Evolutionary conservation across 1,140 invertebrate genomes (phyloP).

Genomic region (Leptinotarsa texana): DNA sequence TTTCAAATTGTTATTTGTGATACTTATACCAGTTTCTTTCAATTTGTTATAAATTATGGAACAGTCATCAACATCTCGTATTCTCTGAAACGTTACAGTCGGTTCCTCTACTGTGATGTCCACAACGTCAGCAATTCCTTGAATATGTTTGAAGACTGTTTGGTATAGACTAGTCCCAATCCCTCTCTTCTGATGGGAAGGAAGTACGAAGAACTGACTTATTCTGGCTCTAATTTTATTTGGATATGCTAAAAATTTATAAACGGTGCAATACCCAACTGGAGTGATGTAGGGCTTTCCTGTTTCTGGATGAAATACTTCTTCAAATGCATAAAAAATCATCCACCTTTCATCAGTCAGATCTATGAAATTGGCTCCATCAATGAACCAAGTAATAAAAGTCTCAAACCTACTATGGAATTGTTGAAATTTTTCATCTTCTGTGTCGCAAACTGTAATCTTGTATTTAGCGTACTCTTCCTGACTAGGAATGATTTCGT

Average conservation of each 20-base stretch:
- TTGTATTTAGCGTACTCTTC: conserved; percentile 71
- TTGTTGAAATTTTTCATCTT: conserved; percentile 71
- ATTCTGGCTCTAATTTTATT: conserved; percentile 83
- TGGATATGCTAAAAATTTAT: conserved; percentile 95
- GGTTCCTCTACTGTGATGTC: conserved; percentile 49
- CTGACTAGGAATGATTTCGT: conserved; percentile 51
- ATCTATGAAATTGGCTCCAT: conserved; percentile 91
- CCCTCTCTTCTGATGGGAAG: conserved; percentile 85
- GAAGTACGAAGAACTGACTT: conserved; percentile 88
- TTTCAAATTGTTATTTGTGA: conserved; percentile 24
- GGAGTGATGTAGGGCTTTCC: conserved; percentile 72
- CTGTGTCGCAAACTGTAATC: conserved; percentile 76
- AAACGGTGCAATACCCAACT: conserved; percentile 88
- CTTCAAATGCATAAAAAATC: conserved; percentile 89
- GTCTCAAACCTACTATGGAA: conserved; percentile 88
- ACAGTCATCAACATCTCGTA: conserved; percentile 44
- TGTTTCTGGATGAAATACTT: conserved; percentile 65
- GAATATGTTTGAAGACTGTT: conserved; percentile 33
- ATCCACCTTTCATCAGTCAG: conserved; percentile 90
- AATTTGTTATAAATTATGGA: conserved; percentile 32
- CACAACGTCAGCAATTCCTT: conserved; percentile 29
- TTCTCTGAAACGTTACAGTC: conserved; percentile 42
- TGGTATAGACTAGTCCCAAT: conserved; percentile 70
- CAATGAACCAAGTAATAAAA: conserved; percentile 93
- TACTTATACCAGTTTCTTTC: conserved; percentile 20